phyloP scores from a whole-genome alignment of 1,140 invertebrate species.

The Contarinia nasturtii region DNA sequence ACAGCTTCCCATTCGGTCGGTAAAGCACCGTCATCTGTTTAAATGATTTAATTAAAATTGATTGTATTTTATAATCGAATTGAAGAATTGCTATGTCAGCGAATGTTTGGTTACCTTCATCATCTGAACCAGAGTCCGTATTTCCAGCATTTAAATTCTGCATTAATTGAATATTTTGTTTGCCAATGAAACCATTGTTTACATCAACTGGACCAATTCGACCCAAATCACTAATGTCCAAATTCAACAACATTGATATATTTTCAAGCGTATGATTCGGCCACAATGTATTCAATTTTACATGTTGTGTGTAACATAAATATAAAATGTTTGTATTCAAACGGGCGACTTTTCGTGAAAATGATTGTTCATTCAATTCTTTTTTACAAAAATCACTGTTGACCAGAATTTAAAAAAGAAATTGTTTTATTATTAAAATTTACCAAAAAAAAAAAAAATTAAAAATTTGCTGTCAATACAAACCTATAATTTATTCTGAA shows the following conservation, averaged over 20 bases:
- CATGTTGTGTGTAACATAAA: conserved; percentile 60
- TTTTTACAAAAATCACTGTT: conserved; percentile 54
- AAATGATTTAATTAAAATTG: neutral
- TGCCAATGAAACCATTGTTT: conserved; percentile 16
- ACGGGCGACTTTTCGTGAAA: conserved; percentile 49
- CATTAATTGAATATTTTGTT: conserved; percentile 38
- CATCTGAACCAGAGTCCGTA: conserved; percentile 39
- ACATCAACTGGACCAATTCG: conserved; percentile 23
- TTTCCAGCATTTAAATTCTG: conserved; percentile 37
- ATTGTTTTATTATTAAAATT: neutral
- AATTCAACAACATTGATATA: conserved; percentile 46
- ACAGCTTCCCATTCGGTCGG: conserved; percentile 49
- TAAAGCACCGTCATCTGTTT: conserved; percentile 36
- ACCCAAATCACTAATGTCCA: conserved; percentile 43
- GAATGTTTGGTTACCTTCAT: conserved; percentile 7
- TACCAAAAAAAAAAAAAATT: neutral
- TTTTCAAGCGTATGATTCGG: conserved; percentile 54
- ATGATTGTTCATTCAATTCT: conserved; percentile 49
- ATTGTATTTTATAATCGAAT: too few relatives aligned
- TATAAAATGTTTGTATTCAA: conserved; percentile 68
- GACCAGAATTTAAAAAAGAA: conserved; percentile 6
- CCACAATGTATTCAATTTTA: conserved; percentile 38
- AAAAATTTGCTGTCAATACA: conserved; percentile 2
- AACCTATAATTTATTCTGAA: conserved; percentile 55
- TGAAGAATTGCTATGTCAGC: too few relatives aligned